These are phyloP conservation scores for Petromus typicus DNA, from an alignment of 2,113 vertebrate species.

Conservation along the genomic window DNA sequence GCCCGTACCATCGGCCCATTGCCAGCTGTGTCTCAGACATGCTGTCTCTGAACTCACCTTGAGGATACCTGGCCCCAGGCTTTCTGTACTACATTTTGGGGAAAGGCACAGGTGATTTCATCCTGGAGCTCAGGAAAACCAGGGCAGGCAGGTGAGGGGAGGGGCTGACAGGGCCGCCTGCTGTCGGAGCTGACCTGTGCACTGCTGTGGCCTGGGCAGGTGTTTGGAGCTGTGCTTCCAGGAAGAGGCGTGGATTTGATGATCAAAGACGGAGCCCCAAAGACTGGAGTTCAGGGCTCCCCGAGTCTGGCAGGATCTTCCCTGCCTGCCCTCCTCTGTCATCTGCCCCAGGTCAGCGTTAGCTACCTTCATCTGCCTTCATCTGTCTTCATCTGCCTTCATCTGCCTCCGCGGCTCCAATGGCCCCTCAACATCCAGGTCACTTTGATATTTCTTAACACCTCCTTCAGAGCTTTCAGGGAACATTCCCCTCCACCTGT, in stretches of 20 bases:
- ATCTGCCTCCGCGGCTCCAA: not conserved
- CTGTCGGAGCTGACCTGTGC: not conserved
- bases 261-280: constrained; percentile 66
- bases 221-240: constrained; percentile 52
- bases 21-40: not conserved
- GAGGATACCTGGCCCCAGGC: not conserved
- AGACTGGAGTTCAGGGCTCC: constrained; percentile 62
- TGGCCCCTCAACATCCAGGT: not conserved
- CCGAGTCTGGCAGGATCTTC: not conserved
- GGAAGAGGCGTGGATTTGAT: constrained; percentile 56
- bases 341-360: not conserved
- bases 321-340: not conserved
- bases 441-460: not conserved
- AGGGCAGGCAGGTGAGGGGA: not conserved
- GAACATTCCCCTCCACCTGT: not conserved
- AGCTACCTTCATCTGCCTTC: too few relatives aligned
- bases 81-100: not conserved
- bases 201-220: not conserved
- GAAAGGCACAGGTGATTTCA: not conserved
- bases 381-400: too few relatives aligned
- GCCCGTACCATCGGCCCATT: not conserved
- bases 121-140: not conserved
- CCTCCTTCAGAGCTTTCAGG: not conserved
- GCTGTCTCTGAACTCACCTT: not conserved
- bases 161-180: fast-evolving